Base-by-base conservation (phyloP, 2,113 vertebrate species). In the Myiagra hebetior region DNA sequence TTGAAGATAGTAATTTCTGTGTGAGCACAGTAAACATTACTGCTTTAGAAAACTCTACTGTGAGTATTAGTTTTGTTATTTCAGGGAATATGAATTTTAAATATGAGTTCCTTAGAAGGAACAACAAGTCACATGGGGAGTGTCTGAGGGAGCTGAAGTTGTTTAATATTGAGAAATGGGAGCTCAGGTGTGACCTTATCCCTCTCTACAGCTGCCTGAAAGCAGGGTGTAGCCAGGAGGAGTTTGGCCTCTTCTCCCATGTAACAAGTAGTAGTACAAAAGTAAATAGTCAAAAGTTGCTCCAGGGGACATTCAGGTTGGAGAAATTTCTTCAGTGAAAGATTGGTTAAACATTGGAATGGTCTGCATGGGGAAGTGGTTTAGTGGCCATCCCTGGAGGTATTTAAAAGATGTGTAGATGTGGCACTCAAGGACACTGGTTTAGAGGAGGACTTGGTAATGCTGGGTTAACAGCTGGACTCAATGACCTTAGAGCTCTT, bases 401-500 rank as follows among this genome's bases (percentile, higher is more conserved):
- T 49, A 39, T 59, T 79, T 64, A 53, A 85, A 63, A 75, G 3
- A 13, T 5, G 1, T 26, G 27, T 53, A 26, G 30, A 17, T 69
- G 27, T 42, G 55, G 19, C 4, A 4, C 10, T 27, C 11, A 22
- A 6, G 15, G 22, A 64, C 1, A 0, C 18, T 53, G 15, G 23
- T 75, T 80, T 70, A 42, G 3, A 39, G 6, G 15, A 60, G 16
- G 13, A 55, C 20, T 69, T 80, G 13, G 13, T 15, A 81, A 9
- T 1, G 0, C 3, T 70, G 47, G 1, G 18, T 50, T 81, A 49
- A 30, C 0, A 0, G 2, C 15, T 44, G 24, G 8, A 62, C 11
- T 62, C 3, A 1, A 14, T 26, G 17, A 60, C 27, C 33, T 65
- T 46, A 35, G 23, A 24, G 6, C 5, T n/a, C 16, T 80, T 75